phyloP scores from a whole-genome alignment of 2,797 vertebrate species.

The Ispidina picta region DNA sequence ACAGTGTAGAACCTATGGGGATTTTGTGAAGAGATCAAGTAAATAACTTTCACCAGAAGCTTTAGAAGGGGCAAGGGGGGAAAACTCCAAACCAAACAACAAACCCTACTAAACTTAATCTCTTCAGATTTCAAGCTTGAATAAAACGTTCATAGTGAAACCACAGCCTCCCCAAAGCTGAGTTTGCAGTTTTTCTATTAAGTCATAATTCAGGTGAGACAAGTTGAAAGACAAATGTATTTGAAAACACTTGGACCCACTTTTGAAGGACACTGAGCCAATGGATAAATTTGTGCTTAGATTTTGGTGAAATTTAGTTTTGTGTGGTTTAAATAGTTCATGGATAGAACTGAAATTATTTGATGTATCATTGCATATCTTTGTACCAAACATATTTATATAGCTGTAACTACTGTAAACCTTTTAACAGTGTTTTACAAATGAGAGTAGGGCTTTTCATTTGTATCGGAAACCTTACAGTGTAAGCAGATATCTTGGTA shows the following conservation, averaged over 20 bases:
- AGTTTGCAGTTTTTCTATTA: not conserved
- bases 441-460: not conserved
- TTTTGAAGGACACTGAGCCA: not conserved
- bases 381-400: not conserved
- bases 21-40: not conserved
- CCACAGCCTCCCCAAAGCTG: not conserved
- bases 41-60: constrained; percentile 30
- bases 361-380: not conserved
- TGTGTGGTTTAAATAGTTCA: not conserved
- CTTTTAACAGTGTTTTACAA: not conserved
- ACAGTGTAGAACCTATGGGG: not conserved
- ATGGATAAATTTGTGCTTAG: not conserved
- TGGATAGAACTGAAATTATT: not conserved
- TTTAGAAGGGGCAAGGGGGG: not conserved
- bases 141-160: not conserved
- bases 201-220: not conserved
- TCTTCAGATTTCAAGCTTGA: constrained; percentile 13
- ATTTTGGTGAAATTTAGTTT: not conserved
- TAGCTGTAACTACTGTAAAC: not conserved
- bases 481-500: not conserved
- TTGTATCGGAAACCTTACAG: not conserved
- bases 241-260: not conserved
- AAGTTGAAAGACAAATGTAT: not conserved
- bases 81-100: not conserved
- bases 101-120: not conserved